phyloP scores from a whole-genome alignment of 2,888 invertebrate genomes.

The Digitonthophagus gazella region DNA sequence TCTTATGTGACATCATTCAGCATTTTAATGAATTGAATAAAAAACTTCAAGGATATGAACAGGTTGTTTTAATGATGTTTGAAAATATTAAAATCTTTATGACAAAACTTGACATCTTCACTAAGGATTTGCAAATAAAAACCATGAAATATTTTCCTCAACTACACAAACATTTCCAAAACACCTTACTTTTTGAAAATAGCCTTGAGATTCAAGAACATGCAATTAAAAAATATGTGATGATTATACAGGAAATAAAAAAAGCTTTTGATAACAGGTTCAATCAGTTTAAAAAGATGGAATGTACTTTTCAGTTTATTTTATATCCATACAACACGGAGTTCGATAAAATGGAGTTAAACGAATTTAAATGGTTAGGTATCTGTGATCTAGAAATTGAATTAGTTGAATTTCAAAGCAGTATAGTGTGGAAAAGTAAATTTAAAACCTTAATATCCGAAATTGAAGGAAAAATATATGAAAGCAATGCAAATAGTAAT shows the following conservation, averaged over 20 bases:
- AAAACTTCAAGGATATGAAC: slow-evolving; percentile 19
- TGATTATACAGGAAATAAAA: slow-evolving; percentile 23
- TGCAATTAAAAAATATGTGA: slow-evolving; percentile 22
- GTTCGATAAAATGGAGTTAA: slow-evolving; percentile 28
- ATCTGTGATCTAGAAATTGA: slow-evolving; percentile 21
- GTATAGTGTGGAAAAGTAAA: slow-evolving; percentile 32
- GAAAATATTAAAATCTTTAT: slow-evolving; percentile 23
- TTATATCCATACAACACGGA: slow-evolving; percentile 20
- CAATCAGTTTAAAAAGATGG: slow-evolving; percentile 22
- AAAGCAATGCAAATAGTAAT: slow-evolving; percentile 20
- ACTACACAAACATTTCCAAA: slow-evolving; percentile 26
- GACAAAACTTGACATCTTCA: slow-evolving; percentile 23
- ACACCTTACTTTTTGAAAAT: slow-evolving; percentile 21
- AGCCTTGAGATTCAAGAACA: slow-evolving; percentile 22
- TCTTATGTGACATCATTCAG: slow-evolving; percentile 21
- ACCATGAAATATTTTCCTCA: too few species aligned
- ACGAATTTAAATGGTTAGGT: slow-evolving; percentile 27
- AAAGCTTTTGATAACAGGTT: slow-evolving; percentile 24
- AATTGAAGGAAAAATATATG: slow-evolving; percentile 20
- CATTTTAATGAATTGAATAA: slow-evolving; percentile 24
- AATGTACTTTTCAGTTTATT: slow-evolving; percentile 20
- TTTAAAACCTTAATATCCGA: slow-evolving; percentile 42
- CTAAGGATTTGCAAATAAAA: slow-evolving; percentile 24
- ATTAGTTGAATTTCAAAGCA: slow-evolving; percentile 23
- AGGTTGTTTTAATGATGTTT: slow-evolving; percentile 23